These are phyloP conservation scores for Nyctibius grandis DNA, from an alignment of 2,797 vertebrate species.

Conservation along the genomic window DNA sequence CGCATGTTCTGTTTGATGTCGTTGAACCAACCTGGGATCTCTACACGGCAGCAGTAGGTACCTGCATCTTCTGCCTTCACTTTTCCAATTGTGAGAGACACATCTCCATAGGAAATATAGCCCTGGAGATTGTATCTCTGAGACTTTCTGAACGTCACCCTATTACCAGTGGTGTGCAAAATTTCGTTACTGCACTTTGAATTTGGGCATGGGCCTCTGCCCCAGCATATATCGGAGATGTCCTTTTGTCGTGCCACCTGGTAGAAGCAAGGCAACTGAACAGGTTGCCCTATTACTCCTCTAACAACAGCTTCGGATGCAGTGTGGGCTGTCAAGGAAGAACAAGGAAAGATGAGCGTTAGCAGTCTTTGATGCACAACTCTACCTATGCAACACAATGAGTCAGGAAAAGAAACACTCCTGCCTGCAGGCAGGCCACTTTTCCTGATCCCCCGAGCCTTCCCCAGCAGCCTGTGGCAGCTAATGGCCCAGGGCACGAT, in stretches of 20 bases:
- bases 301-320: not conserved
- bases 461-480: not conserved
- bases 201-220: conserved; percentile 57
- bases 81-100: conserved; percentile 63
- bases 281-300: conserved; percentile 18
- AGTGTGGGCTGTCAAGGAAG: not conserved
- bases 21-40: conserved; percentile 72
- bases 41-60: conserved; percentile 72
- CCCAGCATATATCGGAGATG: conserved; percentile 72
- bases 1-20: conserved; percentile 60
- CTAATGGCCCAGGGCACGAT: accelerated
- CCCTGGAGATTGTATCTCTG: conserved; percentile 22
- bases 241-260: accelerated
- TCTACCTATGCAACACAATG: not conserved
- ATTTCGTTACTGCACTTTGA: conserved; percentile 47
- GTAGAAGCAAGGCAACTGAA: conserved; percentile 66
- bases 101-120: not conserved
- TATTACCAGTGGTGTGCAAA: not conserved
- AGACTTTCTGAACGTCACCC: not conserved
- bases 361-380: accelerated
- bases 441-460: not conserved
- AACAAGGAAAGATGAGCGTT: not conserved
- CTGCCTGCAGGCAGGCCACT: not conserved
- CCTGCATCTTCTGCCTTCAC: conserved; percentile 8
- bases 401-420: not conserved